phyloP scores from a whole-genome alignment of 1,140 invertebrate species.

The Drosophila ohnishii region DNA sequence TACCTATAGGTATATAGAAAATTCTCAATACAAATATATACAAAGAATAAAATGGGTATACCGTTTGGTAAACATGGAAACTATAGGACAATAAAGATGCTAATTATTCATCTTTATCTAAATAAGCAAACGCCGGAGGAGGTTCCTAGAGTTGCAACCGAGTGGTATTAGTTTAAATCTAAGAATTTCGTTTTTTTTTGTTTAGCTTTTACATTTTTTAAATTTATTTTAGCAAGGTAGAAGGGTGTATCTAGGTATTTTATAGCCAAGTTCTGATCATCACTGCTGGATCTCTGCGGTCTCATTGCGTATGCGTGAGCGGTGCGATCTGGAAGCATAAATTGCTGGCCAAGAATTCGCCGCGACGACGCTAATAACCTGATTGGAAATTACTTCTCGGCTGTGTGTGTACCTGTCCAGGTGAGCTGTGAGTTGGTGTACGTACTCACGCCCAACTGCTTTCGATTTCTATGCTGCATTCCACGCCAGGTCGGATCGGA shows the following conservation, averaged over 20 bases:
- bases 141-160: background rate
- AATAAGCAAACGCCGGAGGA: background rate
- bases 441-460: slow-evolving; percentile 36
- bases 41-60: too few species aligned
- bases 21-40: too few species aligned
- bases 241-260: background rate
- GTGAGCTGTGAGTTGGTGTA: background rate
- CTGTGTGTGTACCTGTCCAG: slow-evolving; percentile 10
- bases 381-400: slow-evolving; percentile 47
- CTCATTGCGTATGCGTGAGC: slow-evolving; percentile 70
- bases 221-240: background rate
- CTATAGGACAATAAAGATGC: background rate
- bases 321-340: slow-evolving; percentile 58
- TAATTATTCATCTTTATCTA: background rate
- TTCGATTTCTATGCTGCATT: slow-evolving; percentile 78
- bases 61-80: too few species aligned
- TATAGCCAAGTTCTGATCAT: background rate
- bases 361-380: slow-evolving; percentile 61
- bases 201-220: background rate
- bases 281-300: slow-evolving; percentile 12
- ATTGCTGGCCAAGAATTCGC: slow-evolving; percentile 65
- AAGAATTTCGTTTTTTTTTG: background rate
- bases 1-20: too few species aligned
- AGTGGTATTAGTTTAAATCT: background rate
- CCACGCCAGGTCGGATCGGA: slow-evolving; percentile 53